Conservation (phyloP, 2,113 vertebrate species). For the Eclectus roratus region DNA sequence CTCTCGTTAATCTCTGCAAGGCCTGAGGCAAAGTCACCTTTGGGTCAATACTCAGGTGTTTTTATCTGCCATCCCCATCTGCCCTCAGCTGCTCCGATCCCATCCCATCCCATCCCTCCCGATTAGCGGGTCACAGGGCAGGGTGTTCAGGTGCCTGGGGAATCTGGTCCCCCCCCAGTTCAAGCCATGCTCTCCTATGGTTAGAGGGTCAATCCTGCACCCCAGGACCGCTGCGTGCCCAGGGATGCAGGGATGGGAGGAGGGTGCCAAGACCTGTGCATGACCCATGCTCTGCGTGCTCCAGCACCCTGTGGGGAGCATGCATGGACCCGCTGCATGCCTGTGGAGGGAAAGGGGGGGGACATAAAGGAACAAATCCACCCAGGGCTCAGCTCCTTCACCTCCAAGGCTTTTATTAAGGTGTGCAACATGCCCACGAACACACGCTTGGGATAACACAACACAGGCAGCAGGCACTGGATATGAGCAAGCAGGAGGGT, state of each 20-base stretch:
- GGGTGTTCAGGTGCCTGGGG: not conserved
- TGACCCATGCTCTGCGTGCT: not conserved
- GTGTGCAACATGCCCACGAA: not conserved
- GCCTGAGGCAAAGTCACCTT: slow-evolving; percentile 63
- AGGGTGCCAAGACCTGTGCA: not conserved
- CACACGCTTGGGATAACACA: not conserved
- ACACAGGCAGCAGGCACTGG: not conserved
- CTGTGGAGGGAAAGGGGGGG: not conserved
- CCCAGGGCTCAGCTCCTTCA: not conserved
- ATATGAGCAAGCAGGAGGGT: accelerated
- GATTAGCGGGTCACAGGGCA: not conserved
- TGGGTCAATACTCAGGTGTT: slow-evolving; percentile 67
- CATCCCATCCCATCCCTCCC: not conserved
- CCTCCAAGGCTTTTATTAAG: slow-evolving; percentile 34
- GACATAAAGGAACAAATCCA: not conserved
- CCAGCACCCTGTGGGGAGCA: accelerated
- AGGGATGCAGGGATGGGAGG: not conserved
- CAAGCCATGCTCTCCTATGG: not conserved
- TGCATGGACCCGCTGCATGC: not conserved
- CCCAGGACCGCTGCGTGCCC: not conserved
- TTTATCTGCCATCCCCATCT: slow-evolving; percentile 51
- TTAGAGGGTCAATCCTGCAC: not conserved
- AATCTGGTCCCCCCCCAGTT: not conserved
- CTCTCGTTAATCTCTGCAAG: slow-evolving; percentile 38
- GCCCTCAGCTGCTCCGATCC: not conserved